These are phyloP conservation scores for Heterochromis multidens DNA, from an alignment of 2,113 vertebrate genomes.

Conservation along the genomic window DNA sequence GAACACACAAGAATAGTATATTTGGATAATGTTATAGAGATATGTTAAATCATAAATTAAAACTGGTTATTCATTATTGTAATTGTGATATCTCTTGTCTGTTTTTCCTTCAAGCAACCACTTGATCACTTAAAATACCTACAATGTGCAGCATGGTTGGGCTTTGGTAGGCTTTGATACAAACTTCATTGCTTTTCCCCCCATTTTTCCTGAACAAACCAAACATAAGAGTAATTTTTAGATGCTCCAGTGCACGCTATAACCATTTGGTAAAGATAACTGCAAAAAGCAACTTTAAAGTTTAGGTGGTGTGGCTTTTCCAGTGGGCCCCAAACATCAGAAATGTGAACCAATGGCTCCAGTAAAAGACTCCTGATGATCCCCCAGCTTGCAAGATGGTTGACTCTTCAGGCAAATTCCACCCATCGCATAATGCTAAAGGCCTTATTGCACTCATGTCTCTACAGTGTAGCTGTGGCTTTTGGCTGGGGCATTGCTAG, in stretches of 20 bases:
- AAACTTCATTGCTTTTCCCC: neutral
- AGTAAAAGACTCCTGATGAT: too few species aligned
- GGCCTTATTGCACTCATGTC: too few species aligned
- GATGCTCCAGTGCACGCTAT: neutral
- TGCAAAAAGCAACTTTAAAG: neutral
- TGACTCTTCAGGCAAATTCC: too few species aligned
- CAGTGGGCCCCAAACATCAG: rapidly evolving
- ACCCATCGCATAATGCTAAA: too few species aligned
- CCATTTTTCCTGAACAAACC: neutral
- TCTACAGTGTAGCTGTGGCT: neutral
- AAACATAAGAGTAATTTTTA: neutral
- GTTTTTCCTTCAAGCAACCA: neutral
- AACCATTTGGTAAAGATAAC: neutral
- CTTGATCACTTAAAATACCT: neutral
- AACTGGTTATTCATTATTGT: too few species aligned
- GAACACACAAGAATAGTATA: neutral
- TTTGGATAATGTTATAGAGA: neutral
- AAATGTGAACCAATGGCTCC: neutral
- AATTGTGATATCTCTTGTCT: too few species aligned
- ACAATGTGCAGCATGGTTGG: neutral
- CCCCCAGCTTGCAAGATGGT: too few species aligned
- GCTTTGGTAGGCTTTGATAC: neutral
- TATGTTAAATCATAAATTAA: too few species aligned
- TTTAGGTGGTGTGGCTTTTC: neutral
- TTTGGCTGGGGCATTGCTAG: neutral